Conservation (phyloP, 2,888 invertebrate genomes). For the Drosophila neoperkinsi region DNA sequence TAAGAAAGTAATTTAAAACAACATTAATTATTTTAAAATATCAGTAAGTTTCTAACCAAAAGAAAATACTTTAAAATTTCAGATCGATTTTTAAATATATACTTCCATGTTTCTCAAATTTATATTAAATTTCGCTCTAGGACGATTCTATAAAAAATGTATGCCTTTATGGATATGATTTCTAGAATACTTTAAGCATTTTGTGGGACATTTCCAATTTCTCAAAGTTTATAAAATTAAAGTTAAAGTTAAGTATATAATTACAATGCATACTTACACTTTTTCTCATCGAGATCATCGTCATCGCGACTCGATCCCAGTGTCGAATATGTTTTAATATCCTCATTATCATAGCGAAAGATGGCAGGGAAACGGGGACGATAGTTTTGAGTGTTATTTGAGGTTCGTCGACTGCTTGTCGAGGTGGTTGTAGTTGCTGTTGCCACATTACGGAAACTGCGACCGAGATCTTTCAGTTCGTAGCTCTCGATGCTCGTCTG, state of each 20-base stretch:
- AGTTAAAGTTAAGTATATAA: not conserved
- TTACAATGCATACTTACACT: constrained; percentile 66
- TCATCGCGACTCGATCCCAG: constrained; percentile 83
- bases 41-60: not conserved
- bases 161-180: not conserved
- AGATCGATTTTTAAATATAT: not conserved
- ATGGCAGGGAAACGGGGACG: constrained; percentile 57
- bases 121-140: not conserved
- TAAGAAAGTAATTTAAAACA: too few relatives aligned
- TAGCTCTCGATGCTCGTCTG: constrained; percentile 83
- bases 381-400: constrained; percentile 47
- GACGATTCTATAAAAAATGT: not conserved
- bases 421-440: constrained; percentile 73
- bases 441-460: constrained; percentile 73
- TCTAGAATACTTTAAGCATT: not conserved
- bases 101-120: not conserved
- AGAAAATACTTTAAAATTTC: not conserved
- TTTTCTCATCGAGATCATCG: constrained; percentile 76
- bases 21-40: not conserved
- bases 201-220: not conserved
- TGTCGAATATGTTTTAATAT: constrained; percentile 82
- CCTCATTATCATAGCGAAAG: constrained; percentile 81
- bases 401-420: constrained; percentile 70
- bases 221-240: not conserved
- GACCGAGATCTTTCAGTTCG: constrained; percentile 76